Evolutionary conservation across 2,888 invertebrate genomes (phyloP).

Genomic region (Amorpha juglandis): DNA sequence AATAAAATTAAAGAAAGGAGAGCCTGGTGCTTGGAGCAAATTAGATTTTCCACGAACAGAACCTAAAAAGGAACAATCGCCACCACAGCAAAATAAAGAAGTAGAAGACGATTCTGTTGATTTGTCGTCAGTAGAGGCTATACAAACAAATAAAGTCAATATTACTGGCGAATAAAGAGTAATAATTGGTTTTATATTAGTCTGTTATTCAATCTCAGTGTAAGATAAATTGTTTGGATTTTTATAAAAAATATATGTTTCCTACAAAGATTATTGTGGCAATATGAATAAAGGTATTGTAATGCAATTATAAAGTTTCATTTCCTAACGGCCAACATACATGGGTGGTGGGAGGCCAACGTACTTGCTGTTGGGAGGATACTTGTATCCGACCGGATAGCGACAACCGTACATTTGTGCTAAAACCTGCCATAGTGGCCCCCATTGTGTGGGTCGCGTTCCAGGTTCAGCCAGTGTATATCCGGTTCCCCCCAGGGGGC

Average conservation of each 20-base stretch:
- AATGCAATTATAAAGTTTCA: background rate
- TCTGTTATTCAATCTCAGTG: conserved; percentile 27
- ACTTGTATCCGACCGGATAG: too few relatives aligned
- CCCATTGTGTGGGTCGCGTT: too few relatives aligned
- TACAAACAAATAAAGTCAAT: conserved; percentile 63
- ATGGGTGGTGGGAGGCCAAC: too few relatives aligned
- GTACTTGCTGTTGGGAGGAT: too few relatives aligned
- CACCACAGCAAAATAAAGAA: conserved; percentile 44
- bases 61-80: conserved; percentile 48
- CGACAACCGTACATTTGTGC: too few relatives aligned
- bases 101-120: conserved; percentile 88
- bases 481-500: too few relatives aligned
- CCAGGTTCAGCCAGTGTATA: too few relatives aligned
- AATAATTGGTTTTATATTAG: background rate
- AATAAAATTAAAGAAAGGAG: conserved; percentile 94
- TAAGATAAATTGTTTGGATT: conserved; percentile 41
- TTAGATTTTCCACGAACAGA: conserved; percentile 86
- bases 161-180: conserved; percentile 41
- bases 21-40: conserved; percentile 92
- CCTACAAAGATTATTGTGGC: background rate
- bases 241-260: background rate
- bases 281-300: background rate
- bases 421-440: too few relatives aligned
- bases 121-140: conserved; percentile 87
- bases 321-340: background rate